Evolutionary conservation across 1,140 invertebrate genomes (phyloP).

Genomic region (Sesamia nonagrioides): DNA sequence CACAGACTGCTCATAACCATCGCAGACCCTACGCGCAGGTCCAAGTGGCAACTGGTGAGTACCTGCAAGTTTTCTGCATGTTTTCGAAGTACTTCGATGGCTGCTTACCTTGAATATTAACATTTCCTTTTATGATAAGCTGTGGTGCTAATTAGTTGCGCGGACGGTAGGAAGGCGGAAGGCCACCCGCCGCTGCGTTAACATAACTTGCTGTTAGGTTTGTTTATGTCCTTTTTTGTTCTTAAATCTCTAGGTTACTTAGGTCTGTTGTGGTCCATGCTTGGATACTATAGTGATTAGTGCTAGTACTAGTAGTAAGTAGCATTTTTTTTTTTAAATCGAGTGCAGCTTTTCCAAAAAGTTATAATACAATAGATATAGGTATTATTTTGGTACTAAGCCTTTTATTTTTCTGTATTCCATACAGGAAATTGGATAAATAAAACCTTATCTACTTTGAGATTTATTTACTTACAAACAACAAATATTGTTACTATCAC

Average conservation of each 20-base stretch:
- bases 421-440: not conserved
- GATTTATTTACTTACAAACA: not conserved
- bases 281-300: not conserved
- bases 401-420: not conserved
- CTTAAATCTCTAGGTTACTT: conserved; percentile 24
- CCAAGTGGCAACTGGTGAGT: conserved; percentile 96
- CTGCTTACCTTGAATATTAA: conserved; percentile 68
- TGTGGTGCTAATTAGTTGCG: conserved; percentile 73
- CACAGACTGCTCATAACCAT: conserved; percentile 94
- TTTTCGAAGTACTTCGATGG: conserved; percentile 55
- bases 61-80: conserved; percentile 32
- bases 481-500: too few species aligned
- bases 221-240: conserved; percentile 46
- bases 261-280: conserved; percentile 3
- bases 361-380: not conserved
- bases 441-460: not conserved
- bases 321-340: not conserved
- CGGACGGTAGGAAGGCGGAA: conserved; percentile 71
- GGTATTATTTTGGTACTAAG: not conserved
- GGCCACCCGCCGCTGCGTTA: conserved; percentile 63
- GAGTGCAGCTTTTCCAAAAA: not conserved
- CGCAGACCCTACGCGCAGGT: conserved; percentile 93
- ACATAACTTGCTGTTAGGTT: conserved; percentile 45
- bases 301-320: not conserved
- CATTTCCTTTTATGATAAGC: conserved; percentile 81